Percentiles rank a stretch among this genome's conserved stretches.
Conservation (phyloP, 2,113 vertebrate species). For the Chamaea fasciata region DNA sequence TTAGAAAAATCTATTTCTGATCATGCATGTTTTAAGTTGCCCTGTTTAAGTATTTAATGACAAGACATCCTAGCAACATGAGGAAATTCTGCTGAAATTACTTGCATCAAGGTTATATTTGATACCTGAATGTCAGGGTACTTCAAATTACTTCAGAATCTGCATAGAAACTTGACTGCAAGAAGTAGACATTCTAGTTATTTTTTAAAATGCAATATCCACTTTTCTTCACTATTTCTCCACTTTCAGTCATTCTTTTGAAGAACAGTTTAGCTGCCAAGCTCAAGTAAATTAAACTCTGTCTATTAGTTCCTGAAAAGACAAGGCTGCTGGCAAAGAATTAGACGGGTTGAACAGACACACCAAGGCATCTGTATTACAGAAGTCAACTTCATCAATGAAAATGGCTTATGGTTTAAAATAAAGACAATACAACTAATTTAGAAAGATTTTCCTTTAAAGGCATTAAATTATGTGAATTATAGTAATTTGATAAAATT, state of each 20-base stretch:
- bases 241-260: neutral
- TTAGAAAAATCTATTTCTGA: neutral
- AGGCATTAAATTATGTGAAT: neutral
- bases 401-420: neutral
- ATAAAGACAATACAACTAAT: neutral
- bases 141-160: neutral
- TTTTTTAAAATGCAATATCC: neutral
- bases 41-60: neutral
- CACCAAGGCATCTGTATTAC: neutral
- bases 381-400: neutral
- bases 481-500: neutral
- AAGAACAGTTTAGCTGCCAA: neutral
- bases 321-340: neutral
- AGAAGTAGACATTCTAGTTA: neutral
- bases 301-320: neutral
- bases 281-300: neutral
- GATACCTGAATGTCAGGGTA: neutral
- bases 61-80: neutral
- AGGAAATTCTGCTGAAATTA: neutral
- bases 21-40: neutral
- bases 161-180: neutral
- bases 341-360: neutral
- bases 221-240: neutral
- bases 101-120: neutral
- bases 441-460: neutral